A percentile compares a stretch with the other conserved stretches of the same genome.
phyloP scores from a whole-genome alignment of 2,797 vertebrate species.

The Rhinogobio ventralis region DNA sequence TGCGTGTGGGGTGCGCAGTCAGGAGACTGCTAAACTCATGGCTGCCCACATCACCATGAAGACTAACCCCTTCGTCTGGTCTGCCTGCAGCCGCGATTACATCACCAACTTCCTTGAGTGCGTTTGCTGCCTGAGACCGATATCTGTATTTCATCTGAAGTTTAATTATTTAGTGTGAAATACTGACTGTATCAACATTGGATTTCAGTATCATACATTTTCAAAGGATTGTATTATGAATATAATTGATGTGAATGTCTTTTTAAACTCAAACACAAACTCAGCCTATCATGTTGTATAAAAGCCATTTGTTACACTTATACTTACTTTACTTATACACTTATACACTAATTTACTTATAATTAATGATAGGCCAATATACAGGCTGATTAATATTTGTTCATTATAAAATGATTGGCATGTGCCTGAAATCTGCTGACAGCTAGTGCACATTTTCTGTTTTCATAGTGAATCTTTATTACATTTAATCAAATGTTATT shows the following conservation, averaged over 20 bases:
- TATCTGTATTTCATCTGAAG: slow-evolving; percentile 28
- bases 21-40: slow-evolving; percentile 98
- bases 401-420: neutral
- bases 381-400: neutral
- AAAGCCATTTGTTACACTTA: neutral
- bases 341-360: neutral
- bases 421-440: neutral
- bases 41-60: slow-evolving; percentile 99
- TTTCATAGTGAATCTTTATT: neutral
- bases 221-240: neutral
- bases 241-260: neutral
- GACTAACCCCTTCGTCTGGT: slow-evolving; percentile 98
- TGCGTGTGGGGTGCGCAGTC: slow-evolving; percentile 90
- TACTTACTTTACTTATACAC: too few species aligned
- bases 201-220: neutral
- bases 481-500: neutral
- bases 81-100: slow-evolving; percentile 95
- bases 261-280: neutral
- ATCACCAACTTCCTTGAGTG: slow-evolving; percentile 99
- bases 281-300: neutral
- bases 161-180: neutral
- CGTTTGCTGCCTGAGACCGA: slow-evolving; percentile 66
- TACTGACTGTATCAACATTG: neutral
- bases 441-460: neutral
- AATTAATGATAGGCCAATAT: neutral